phyloP scores from a whole-genome alignment of 2,797 vertebrate genomes.

The Megalops cyprinoides region DNA sequence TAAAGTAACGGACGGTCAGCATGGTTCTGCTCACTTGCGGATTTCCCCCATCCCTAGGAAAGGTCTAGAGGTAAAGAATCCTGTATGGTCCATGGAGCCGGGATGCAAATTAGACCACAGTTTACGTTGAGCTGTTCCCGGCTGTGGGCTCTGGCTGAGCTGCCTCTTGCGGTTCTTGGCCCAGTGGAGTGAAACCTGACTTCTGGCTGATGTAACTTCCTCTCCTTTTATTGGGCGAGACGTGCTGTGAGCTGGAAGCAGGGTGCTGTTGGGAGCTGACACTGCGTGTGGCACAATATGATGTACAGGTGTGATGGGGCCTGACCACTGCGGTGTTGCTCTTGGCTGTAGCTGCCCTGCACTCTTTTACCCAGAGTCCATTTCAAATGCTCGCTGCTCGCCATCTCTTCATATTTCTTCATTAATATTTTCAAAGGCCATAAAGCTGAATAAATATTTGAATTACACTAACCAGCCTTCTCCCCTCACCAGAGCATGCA shows the following conservation, averaged over 20 bases:
- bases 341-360: background rate
- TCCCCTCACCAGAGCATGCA: constrained; percentile 51
- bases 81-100: background rate
- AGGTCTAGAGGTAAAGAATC: background rate
- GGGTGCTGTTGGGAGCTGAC: constrained; percentile 42
- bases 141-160: background rate
- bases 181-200: background rate
- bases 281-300: constrained; percentile 44
- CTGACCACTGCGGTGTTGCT: background rate
- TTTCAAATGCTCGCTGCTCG: constrained; percentile 18
- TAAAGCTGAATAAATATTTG: constrained; percentile 71
- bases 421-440: constrained; percentile 60
- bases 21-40: background rate
- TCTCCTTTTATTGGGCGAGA: background rate
- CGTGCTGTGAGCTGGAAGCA: background rate
- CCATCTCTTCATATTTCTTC: constrained; percentile 40
- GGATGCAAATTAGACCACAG: background rate
- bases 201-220: background rate
- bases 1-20: background rate
- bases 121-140: background rate
- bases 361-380: background rate
- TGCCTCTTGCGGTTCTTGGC: background rate
- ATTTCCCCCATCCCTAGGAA: background rate
- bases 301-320: constrained; percentile 62
- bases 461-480: constrained; percentile 58